Base-by-base conservation (phyloP, 2,888 invertebrate species). In the Mongoloraphidia duomilia region DNA sequence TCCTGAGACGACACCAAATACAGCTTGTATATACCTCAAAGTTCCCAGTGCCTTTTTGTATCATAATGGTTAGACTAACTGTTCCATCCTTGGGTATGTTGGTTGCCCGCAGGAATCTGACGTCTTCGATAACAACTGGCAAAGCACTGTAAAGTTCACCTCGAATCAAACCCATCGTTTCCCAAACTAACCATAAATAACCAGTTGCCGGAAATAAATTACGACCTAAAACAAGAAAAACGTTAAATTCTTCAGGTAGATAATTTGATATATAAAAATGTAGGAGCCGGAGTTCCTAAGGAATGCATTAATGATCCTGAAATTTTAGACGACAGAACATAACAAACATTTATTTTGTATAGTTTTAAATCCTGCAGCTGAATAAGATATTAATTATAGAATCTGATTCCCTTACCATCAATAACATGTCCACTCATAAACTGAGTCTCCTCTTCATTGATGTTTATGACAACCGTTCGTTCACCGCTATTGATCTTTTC, bases 381-480 rank as follows among this genome's bases (percentile, higher is more conserved):
- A 26, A 26, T 6, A 26, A 26, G 17, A 17, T 17, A 17, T 17
- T 17, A 3, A 26, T 26, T 8, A 38, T 4, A 38, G 13, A 13
- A 33, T 9, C 8, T 10, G 11, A 12, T 46, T 17, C 57, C 49
- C 71, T 77, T 67, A 77, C 92, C 89, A 65, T 94, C 92, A 52
- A 94, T 84, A 10, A 80, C 74, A 65, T 94, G 93, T 0, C 88
- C 91, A 35, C 70, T 67, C 65, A 91, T 72, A 60, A 77, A 91
- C 47, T 82, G 79, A 60, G 76, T 78, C 58, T 80, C 77, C 50
- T 84, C 82, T 54, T 82, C 80, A 0, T 66, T 65, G 5, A 81
- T 67, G 14, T 75, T 72, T 57, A 85, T 69, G 17, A 73, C 64
- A 14, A 82, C 72, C 0, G 71, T 67, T 42, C 81, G 70, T 56